Percentiles rank a stretch among this genome's conserved stretches.
Evolutionary conservation across 35 echinoderm and acorn worm genomes (phyloP).

Genomic region (Diadema setosum): DNA sequence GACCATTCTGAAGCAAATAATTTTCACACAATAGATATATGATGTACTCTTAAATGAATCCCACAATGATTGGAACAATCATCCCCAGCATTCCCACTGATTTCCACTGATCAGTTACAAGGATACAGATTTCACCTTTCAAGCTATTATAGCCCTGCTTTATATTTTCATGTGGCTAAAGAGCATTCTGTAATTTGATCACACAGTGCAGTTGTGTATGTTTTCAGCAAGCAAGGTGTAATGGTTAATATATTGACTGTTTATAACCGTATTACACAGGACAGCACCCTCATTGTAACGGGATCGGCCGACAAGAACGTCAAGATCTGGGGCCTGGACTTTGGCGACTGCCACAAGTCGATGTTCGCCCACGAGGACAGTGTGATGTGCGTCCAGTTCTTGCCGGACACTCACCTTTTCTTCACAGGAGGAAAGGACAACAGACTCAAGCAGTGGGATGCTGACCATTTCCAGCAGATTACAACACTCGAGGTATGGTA

Average conservation of each 20-base stretch:
- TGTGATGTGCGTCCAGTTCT: slow-evolving; percentile 92
- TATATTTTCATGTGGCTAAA: too few relatives aligned
- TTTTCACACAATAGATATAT: too few relatives aligned
- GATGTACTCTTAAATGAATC: too few relatives aligned
- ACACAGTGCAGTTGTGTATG: too few relatives aligned
- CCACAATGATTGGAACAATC: too few relatives aligned
- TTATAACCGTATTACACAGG: slow-evolving; percentile 27
- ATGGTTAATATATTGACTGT: not conserved
- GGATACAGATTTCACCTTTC: too few relatives aligned
- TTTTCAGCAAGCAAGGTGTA: not conserved
- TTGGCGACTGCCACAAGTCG: slow-evolving; percentile 93
- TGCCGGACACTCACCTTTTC: slow-evolving; percentile 86
- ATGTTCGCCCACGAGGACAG: slow-evolving; percentile 98
- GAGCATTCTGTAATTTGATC: too few relatives aligned
- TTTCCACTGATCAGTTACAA: too few relatives aligned
- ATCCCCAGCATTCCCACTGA: too few relatives aligned
- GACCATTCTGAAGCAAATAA: too few relatives aligned
- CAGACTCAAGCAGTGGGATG: slow-evolving; percentile 99
- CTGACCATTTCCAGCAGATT: slow-evolving; percentile 81
- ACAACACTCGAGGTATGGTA: slow-evolving; percentile 86
- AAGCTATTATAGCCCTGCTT: too few relatives aligned
- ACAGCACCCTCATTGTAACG: slow-evolving; percentile 76
- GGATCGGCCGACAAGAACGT: slow-evolving; percentile 92
- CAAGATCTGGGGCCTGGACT: slow-evolving; percentile 93
- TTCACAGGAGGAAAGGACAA: slow-evolving; percentile 89